Base-by-base conservation (phyloP, 92 coral and sea anemone genomes). In the Epizoanthus rinbou region DNA sequence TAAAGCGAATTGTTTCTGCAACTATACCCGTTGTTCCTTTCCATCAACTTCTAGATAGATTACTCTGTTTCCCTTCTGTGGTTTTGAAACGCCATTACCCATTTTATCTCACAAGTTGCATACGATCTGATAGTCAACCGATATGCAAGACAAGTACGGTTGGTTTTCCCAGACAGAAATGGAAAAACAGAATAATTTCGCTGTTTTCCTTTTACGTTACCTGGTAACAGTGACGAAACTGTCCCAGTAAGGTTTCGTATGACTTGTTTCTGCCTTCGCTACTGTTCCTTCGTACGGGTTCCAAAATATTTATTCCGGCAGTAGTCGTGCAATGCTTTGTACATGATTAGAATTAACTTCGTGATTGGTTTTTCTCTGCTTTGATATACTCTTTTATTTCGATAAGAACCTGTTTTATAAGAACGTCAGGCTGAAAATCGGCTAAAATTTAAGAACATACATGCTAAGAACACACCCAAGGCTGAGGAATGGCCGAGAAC, bases 1-100 rank as follows among this genome's bases (percentile, higher is more conserved):
- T 47, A 47, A 75, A 57, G 28, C 37, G 9, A 7, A 24, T 75
- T 6, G 33, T 7, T 75, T n/a, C 15, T 15, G 22, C 5, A 7
- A 62, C 7, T 69, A 9, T 60, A 78, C 82, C 71, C 82, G 22
- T 39, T 78, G 82, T 41, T 60, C 71, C 15, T 78, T 78, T 4
- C 82, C 82, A 15, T 78, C 82, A 22, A 78, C 64, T 78, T 78
- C 82, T 39, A 78, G 45, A 72, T 78, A 78, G 35, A 78, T 57
- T 6, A 52, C 70, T 22, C 82, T 35, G 7, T 28, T 78, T n/a
- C 57, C 22, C 4, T 37, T 63, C 16, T 62, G 57, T 11, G 57
- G 11, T 21, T 60, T 60, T 11, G 82, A 78, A 14, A 59, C 71
- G 22, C 82, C 82, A 33, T n/a, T 39, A 41, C 82, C 82, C 82